A percentile compares a stretch with the other conserved stretches of the same genome.
These are phyloP conservation scores for Sylvilagus floridanus DNA, from an alignment of 2,797 vertebrate species.

Conservation along the genomic window DNA sequence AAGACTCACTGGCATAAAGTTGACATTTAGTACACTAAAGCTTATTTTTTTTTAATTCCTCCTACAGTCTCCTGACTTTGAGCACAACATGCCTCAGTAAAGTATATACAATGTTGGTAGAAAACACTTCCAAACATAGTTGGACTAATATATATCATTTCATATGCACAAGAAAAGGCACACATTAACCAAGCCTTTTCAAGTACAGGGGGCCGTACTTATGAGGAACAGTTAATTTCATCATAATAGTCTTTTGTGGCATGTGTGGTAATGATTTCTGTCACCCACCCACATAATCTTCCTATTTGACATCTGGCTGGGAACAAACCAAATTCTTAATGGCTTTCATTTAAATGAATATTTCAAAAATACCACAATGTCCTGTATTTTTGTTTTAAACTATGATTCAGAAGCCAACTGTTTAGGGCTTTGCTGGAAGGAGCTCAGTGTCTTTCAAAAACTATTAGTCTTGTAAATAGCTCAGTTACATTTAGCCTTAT, in stretches of 20 bases:
- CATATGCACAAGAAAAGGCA: neutral
- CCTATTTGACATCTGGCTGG: neutral
- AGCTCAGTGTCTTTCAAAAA: neutral
- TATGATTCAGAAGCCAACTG: neutral
- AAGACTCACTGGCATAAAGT: neutral
- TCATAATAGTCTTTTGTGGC: neutral
- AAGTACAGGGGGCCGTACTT: neutral
- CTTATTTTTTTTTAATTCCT: neutral
- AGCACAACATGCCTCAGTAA: neutral
- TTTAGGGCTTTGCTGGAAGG: neutral
- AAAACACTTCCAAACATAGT: neutral
- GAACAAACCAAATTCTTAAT: neutral
- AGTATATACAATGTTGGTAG: neutral
- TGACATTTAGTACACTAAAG: neutral
- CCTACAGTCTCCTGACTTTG: neutral
- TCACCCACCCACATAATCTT: neutral
- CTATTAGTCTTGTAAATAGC: neutral
- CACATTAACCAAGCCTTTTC: neutral
- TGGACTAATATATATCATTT: neutral
- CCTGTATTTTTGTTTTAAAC: neutral
- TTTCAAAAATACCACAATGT: neutral
- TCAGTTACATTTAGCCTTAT: neutral
- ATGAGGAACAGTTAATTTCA: neutral
- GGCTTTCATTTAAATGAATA: conserved; percentile 13
- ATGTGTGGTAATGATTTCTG: neutral